Conservation (phyloP, 2,113 vertebrate genomes). For the Pelodiscus sinensis region DNA sequence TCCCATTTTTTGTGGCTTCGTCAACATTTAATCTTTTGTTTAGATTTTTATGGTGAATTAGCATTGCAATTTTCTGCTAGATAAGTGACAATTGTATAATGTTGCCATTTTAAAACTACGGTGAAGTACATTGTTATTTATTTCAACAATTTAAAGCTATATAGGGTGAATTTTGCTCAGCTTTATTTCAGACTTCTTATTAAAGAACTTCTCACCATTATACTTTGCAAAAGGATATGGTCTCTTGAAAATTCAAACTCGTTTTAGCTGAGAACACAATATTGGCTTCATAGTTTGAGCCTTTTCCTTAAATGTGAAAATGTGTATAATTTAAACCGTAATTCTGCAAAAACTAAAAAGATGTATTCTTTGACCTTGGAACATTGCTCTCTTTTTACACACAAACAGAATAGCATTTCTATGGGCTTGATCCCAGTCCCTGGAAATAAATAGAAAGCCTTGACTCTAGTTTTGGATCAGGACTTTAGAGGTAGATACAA, state of each 20-base stretch:
- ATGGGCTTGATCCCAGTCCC: not conserved
- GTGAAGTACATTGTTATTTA: not conserved
- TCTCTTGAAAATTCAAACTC: not conserved
- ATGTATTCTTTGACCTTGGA: not conserved
- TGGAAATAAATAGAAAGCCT: not conserved
- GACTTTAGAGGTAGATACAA: not conserved
- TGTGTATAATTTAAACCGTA: fast-evolving
- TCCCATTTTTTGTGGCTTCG: not conserved
- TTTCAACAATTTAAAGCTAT: not conserved
- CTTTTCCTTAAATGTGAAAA: not conserved
- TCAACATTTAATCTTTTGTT: not conserved
- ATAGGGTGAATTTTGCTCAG: not conserved
- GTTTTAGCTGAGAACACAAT: not conserved
- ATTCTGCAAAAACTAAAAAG: not conserved
- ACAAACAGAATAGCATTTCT: not conserved
- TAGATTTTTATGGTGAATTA: not conserved
- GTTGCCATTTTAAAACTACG: not conserved
- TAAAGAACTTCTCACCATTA: not conserved
- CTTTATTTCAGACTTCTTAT: not conserved
- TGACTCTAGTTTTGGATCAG: not conserved
- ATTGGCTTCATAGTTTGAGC: fast-evolving
- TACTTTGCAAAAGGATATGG: not conserved
- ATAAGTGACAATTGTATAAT: not conserved
- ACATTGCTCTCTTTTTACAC: not conserved
- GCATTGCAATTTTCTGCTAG: not conserved